phyloP scores from a whole-genome alignment of 1,140 invertebrate genomes.

The Platorchestia sp. region DNA sequence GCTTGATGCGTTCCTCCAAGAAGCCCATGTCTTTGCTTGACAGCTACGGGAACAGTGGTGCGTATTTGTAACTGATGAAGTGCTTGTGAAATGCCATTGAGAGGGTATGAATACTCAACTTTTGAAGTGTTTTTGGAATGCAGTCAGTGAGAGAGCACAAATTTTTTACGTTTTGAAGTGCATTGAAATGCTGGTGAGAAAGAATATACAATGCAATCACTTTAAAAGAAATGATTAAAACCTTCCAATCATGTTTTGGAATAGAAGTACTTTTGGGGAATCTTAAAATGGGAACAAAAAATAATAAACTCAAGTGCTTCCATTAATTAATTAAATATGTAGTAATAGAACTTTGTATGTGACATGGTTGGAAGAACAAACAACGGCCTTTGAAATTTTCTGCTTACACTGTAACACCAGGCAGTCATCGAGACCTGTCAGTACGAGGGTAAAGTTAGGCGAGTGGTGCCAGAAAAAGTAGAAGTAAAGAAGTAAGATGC shows the following conservation, averaged over 20 bases:
- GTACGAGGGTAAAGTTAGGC: neutral
- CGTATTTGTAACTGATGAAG: neutral
- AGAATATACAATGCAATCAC: neutral
- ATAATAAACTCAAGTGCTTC: neutral
- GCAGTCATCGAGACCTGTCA: neutral
- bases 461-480: too few species aligned
- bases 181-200: neutral
- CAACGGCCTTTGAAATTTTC: neutral
- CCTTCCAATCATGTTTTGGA: neutral
- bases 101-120: too few species aligned
- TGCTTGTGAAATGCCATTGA: neutral
- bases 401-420: neutral
- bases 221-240: neutral
- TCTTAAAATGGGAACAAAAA: neutral
- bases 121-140: too few species aligned
- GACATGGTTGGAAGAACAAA: neutral
- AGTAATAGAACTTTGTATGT: neutral
- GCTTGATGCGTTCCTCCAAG: conserved; percentile 94
- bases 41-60: conserved; percentile 75
- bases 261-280: neutral
- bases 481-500: too few species aligned
- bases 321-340: neutral
- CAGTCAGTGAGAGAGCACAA: too few species aligned
- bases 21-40: conserved; percentile 94
- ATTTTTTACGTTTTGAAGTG: too few species aligned